Evolutionary conservation across 2,888 invertebrate species (phyloP), one percentile per base, ranked within the genome.

Genomic region (Synanthedon myopaeformis): DNA sequence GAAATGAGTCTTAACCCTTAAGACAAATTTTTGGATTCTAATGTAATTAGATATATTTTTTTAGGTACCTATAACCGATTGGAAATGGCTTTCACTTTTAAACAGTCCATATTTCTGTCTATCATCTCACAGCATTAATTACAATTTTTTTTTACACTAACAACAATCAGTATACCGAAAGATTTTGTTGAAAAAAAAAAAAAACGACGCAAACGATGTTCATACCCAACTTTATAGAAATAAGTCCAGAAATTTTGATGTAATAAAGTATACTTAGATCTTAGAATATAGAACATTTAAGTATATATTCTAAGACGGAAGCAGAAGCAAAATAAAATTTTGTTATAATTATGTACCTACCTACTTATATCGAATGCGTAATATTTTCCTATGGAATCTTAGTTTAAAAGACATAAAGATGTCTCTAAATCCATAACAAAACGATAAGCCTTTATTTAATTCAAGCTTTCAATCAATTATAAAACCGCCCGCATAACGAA

Each of bases 401-500:
- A 35, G 35, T 45, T 45, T 8, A 45, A 45, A 45, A 2, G 13
- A 45, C 45, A 49, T 17, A 49, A 12, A 12, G 49, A 19, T 19
- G 12, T 49, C 49, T 49, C 49, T 19, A 49, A 49, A 49, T 58
- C 49, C 49, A 52, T 52, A 23, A 63, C 66, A 64, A 65, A 65
- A 63, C 59, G 58, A 14, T 17, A 64, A 64, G 70, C 72, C 69
- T 69, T 69, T 69, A 45, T 45, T 45, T 14, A 45, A 45, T 45
- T 45, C 45, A 45, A 58, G 56, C 60, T 57, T 56, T 53, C 58
- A 60, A 62, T 71, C 69, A 72, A 76, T 74, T 69, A 66, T 61
- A 57, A 60, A 61, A 59, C 54, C 70, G 72, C 82, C 82, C 82
- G 82, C 82, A 83, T 82, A 62, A 61, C 65, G 35, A 35, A 35